phyloP scores from a whole-genome alignment of 1,140 invertebrate species.

The Nephotettix cincticeps region DNA sequence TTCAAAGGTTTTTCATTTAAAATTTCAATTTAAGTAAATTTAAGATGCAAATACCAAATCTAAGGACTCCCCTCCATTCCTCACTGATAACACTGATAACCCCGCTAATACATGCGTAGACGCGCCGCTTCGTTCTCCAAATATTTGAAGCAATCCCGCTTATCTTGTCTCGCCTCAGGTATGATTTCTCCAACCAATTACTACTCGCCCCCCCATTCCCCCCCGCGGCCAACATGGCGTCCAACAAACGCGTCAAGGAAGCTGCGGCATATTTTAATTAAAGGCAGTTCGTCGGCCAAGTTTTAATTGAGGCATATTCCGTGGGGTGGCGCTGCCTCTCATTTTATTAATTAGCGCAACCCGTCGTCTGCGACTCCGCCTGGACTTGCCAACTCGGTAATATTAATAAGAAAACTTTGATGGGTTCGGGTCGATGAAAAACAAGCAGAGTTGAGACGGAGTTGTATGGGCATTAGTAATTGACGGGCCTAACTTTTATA shows the following conservation, averaged over 20 bases:
- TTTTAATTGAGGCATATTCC: constrained; percentile 42
- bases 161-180: constrained; percentile 16
- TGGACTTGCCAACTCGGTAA: constrained; percentile 27
- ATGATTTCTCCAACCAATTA: constrained; percentile 30
- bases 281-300: constrained; percentile 33
- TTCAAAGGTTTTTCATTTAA: too few relatives aligned
- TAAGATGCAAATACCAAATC: too few relatives aligned
- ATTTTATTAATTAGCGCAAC: constrained; percentile 43
- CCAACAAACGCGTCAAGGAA: constrained; percentile 35
- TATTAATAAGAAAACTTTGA: constrained; percentile 29
- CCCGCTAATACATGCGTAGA: too few relatives aligned
- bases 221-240: constrained; percentile 23
- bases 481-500: constrained; percentile 8
- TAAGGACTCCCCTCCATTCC: too few relatives aligned
- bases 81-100: too few relatives aligned
- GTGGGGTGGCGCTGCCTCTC: constrained; percentile 37
- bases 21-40: too few relatives aligned
- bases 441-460: not conserved
- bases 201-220: constrained; percentile 10
- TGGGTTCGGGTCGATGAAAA: constrained; percentile 5
- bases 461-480: constrained; percentile 12
- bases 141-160: constrained; percentile 19
- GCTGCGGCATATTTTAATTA: constrained; percentile 42
- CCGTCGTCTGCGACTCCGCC: constrained; percentile 28
- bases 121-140: not conserved